phyloP scores from a whole-genome alignment of 2,888 invertebrate species.

The Cremastinae sp. region DNA sequence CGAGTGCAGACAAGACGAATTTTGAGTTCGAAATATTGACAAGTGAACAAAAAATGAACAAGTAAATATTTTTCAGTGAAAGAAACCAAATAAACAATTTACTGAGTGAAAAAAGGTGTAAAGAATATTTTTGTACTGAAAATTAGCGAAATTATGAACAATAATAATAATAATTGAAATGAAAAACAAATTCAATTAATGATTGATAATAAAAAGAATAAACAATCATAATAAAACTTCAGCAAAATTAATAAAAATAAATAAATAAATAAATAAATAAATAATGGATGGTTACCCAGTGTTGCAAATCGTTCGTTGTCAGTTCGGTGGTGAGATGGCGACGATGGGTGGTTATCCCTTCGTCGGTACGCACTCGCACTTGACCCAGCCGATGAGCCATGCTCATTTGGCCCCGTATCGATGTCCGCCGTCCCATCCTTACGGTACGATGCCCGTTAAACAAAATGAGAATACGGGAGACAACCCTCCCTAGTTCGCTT shows the following conservation, averaged over 20 bases:
- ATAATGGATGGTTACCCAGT: conserved; percentile 75
- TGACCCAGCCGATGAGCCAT: conserved; percentile 74
- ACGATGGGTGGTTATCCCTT: conserved; percentile 72
- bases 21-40: no score
- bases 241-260: background rate
- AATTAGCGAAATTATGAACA: no score
- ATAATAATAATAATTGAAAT: no score
- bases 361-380: conserved; percentile 74
- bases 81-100: no score
- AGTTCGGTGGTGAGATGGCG: conserved; percentile 74
- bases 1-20: no score
- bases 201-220: background rate
- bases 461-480: no score
- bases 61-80: no score
- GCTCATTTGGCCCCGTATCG: conserved; percentile 75
- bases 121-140: no score
- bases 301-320: conserved; percentile 77
- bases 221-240: background rate
- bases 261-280: background rate
- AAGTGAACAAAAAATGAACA: no score
- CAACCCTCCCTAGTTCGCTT: background rate
- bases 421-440: conserved; percentile 68
- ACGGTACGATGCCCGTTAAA: conserved; percentile 73
- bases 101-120: no score
- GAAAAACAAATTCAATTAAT: no score